These are phyloP conservation scores for Hafferia zeledoni DNA, from an alignment of 2,797 vertebrate genomes.

Conservation along the genomic window DNA sequence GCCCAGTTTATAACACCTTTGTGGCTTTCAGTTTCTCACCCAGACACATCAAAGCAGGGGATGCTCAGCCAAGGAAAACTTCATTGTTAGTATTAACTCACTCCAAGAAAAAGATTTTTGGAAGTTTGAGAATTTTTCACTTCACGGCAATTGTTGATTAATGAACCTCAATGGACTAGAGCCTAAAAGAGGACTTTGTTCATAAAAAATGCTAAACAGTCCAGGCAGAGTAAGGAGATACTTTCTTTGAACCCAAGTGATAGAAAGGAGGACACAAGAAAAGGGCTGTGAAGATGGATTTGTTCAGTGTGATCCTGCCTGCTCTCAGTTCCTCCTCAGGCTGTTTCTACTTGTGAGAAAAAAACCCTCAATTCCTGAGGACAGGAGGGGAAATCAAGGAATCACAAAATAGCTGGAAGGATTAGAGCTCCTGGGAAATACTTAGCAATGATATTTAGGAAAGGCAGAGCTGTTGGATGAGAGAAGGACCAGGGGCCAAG, in stretches of 20 bases:
- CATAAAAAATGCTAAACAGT: conserved; percentile 60
- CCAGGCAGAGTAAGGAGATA: conserved; percentile 45
- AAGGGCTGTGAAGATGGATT: conserved; percentile 43
- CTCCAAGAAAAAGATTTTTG: conserved; percentile 68
- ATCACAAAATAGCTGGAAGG: conserved; percentile 8
- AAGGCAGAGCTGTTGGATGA: neutral
- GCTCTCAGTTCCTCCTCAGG: neutral
- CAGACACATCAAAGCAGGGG: conserved; percentile 65
- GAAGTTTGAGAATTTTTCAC: conserved; percentile 62
- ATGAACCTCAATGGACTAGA: conserved; percentile 54
- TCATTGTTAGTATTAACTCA: conserved; percentile 56
- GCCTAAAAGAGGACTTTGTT: conserved; percentile 72
- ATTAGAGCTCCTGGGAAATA: neutral
- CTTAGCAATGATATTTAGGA: neutral
- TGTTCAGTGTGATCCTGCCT: conserved; percentile 3
- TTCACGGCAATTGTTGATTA: conserved; percentile 55
- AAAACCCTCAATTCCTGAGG: neutral
- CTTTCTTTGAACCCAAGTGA: conserved; percentile 58
- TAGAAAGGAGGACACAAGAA: neutral
- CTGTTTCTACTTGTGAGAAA: conserved; percentile 15
- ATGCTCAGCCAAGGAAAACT: conserved; percentile 67
- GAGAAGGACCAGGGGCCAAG: neutral
- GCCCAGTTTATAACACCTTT: conserved; percentile 40
- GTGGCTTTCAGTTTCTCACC: conserved; percentile 66
- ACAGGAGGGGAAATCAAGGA: conserved; percentile 40